A percentile compares a stretch with the other conserved stretches of the same genome.
Conservation (phyloP, 2,113 vertebrate species). For the Onychorhynchus coronatus region DNA sequence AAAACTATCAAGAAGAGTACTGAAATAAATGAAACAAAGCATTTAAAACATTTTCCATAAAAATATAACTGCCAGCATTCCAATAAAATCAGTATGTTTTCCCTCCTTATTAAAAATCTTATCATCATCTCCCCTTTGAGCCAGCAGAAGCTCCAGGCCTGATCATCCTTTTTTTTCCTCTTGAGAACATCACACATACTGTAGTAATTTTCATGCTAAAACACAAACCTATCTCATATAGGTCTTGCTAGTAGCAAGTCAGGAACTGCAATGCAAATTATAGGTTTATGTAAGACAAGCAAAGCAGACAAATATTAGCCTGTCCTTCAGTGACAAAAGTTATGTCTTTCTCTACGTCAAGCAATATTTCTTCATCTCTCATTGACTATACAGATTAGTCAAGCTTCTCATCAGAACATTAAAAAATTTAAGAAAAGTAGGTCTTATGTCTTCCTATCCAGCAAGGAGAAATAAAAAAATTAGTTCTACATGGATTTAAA, state of each 20-base stretch:
- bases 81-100: background rate
- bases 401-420: background rate
- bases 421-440: background rate
- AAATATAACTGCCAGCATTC: background rate
- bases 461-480: background rate
- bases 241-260: background rate
- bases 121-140: background rate
- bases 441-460: background rate
- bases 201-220: background rate
- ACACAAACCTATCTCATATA: background rate
- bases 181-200: background rate
- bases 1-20: background rate
- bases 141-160: background rate
- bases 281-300: background rate
- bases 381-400: background rate
- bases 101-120: background rate
- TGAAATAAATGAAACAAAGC: background rate
- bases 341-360: background rate
- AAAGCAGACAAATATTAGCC: background rate
- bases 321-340: background rate
- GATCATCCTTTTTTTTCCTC: background rate
- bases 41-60: background rate
- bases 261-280: background rate
- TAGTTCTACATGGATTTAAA: background rate
- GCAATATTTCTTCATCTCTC: background rate